Evolutionary conservation across 1,140 invertebrate genomes (phyloP).

Genomic region (Drosophila dunni): DNA sequence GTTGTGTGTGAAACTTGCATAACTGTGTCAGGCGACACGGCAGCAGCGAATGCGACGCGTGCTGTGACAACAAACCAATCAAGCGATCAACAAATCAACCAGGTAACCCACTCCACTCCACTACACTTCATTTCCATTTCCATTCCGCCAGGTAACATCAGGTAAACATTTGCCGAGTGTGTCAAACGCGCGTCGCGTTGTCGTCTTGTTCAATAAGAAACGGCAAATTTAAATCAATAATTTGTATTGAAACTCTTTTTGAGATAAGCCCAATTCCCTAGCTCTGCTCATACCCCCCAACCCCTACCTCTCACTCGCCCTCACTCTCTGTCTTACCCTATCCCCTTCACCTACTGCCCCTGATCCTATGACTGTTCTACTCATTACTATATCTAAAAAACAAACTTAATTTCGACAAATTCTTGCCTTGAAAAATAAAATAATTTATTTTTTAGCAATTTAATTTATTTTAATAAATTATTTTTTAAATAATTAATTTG

Average conservation of each 20-base stretch:
- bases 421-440: too few species aligned
- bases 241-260: slow-evolving; percentile 33
- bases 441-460: too few species aligned
- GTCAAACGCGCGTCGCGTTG: slow-evolving; percentile 65
- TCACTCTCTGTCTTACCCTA: background rate
- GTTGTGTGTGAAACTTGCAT: slow-evolving; percentile 74
- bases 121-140: background rate
- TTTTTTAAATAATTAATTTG: too few species aligned
- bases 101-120: slow-evolving; percentile 2
- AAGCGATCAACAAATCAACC: slow-evolving; percentile 31
- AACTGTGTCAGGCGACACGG: slow-evolving; percentile 67
- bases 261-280: background rate
- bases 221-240: slow-evolving; percentile 72
- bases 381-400: too few species aligned
- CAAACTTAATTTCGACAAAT: too few species aligned
- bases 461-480: too few species aligned
- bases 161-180: slow-evolving; percentile 81
- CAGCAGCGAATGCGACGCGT: slow-evolving; percentile 39
- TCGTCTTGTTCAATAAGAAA: background rate
- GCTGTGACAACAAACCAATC: slow-evolving; percentile 52
- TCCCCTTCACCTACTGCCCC: too few species aligned
- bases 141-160: slow-evolving; percentile 24
- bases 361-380: too few species aligned
- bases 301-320: background rate
- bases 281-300: background rate